Conservation (phyloP, 1,140 invertebrate genomes). For the Musca vetustissima region DNA sequence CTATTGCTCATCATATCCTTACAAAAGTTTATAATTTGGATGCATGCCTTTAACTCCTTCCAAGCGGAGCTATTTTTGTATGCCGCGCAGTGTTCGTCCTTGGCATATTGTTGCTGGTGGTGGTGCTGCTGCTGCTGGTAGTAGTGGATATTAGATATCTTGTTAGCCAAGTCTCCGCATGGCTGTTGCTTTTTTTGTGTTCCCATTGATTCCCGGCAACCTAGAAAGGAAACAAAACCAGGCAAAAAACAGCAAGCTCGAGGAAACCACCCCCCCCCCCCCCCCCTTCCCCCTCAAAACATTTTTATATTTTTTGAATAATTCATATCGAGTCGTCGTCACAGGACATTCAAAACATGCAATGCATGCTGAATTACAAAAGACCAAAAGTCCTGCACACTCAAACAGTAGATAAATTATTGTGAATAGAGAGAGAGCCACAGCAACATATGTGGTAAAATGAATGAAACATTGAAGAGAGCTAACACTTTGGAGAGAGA, state of each 20-base stretch:
- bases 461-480: background rate
- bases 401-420: background rate
- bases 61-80: constrained; percentile 42
- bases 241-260: background rate
- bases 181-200: background rate
- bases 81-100: constrained; percentile 52
- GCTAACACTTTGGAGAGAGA: background rate
- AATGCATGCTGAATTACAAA: constrained; percentile 55
- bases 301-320: constrained; percentile 48
- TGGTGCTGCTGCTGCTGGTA: constrained; percentile 3
- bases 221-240: constrained; percentile 21
- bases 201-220: constrained; percentile 16
- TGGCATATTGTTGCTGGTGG: constrained; percentile 33
- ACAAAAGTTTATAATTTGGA: constrained; percentile 8
- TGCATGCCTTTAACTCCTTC: constrained; percentile 22
- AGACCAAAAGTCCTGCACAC: constrained; percentile 4
- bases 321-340: constrained; percentile 46
- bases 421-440: background rate
- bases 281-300: no score
- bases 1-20: background rate
- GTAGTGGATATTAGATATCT: constrained; percentile 3
- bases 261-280: no score
- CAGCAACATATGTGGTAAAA: background rate
- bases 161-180: constrained; percentile 1
- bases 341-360: constrained; percentile 55